A percentile compares a stretch with the other conserved stretches of the same genome.
These are phyloP conservation scores for Parnassius apollo DNA, from an alignment of 2,888 invertebrate genomes.

Conservation along the genomic window DNA sequence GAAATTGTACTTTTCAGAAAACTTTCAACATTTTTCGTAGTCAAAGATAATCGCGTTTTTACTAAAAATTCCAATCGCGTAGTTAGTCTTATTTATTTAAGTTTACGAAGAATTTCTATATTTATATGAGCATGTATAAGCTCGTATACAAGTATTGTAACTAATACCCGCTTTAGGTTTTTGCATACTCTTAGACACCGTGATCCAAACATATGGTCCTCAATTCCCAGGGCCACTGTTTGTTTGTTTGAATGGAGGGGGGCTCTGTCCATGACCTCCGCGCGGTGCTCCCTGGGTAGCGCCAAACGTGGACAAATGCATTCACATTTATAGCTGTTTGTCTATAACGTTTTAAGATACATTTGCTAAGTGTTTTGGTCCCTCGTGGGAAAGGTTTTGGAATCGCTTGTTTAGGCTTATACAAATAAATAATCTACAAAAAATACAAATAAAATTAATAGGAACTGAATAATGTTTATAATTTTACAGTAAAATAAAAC, in stretches of 20 bases:
- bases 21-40: background rate
- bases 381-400: constrained; percentile 10
- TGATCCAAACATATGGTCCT: constrained; percentile 3
- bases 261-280: constrained; percentile 78
- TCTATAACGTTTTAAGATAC: constrained; percentile 27
- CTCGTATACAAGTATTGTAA: constrained; percentile 1
- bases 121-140: background rate
- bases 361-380: constrained; percentile 32
- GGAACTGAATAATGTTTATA: background rate
- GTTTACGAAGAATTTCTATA: constrained; percentile 15
- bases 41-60: background rate
- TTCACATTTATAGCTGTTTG: constrained; percentile 48
- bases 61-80: background rate
- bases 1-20: background rate
- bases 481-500: background rate
- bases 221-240: constrained; percentile 26
- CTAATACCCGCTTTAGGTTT: constrained; percentile 14
- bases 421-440: constrained; percentile 2
- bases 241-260: constrained; percentile 65
- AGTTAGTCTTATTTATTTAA: constrained; percentile 10
- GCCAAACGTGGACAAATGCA: constrained; percentile 72
- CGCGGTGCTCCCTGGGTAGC: constrained; percentile 80
- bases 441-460: background rate
- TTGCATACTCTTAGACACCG: constrained; percentile 6
- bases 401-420: constrained; percentile 17